These are phyloP conservation scores for Amphiprion ocellaris DNA, from an alignment of 2,113 vertebrate species.

Conservation along the genomic window DNA sequence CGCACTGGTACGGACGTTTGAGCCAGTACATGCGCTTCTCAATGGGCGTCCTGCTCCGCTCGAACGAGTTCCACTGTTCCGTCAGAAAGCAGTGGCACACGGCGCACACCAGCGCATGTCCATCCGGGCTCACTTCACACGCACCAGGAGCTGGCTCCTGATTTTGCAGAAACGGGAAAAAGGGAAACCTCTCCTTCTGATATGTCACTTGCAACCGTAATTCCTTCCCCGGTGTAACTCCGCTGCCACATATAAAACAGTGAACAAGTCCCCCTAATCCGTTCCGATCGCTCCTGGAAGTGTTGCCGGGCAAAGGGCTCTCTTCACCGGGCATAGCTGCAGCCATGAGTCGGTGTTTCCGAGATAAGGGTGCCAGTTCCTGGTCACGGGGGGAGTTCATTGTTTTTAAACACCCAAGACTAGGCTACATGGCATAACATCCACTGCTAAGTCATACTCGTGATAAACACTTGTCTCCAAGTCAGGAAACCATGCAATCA, in stretches of 20 bases:
- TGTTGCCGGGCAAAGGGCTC: slow-evolving; percentile 75
- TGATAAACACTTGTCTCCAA: slow-evolving; percentile 36
- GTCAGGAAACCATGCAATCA: slow-evolving; percentile 56
- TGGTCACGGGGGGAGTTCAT: slow-evolving; percentile 82
- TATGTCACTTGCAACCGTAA: slow-evolving; percentile 87
- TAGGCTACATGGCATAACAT: slow-evolving; percentile 66
- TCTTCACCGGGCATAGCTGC: slow-evolving; percentile 83
- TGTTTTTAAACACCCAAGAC: slow-evolving; percentile 55
- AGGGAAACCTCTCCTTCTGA: slow-evolving; percentile 85
- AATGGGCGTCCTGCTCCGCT: slow-evolving; percentile 92
- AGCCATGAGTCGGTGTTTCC: slow-evolving; percentile 94
- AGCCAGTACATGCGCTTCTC: slow-evolving; percentile 99
- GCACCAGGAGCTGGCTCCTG: slow-evolving; percentile 97
- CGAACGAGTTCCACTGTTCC: slow-evolving; percentile 97
- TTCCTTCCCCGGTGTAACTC: slow-evolving; percentile 90
- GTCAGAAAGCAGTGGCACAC: slow-evolving; percentile 95
- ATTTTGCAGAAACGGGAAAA: slow-evolving; percentile 94
- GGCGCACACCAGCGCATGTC: slow-evolving; percentile 91
- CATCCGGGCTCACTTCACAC: slow-evolving; percentile 87
- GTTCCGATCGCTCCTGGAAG: slow-evolving; percentile 80
- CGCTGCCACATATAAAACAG: slow-evolving; percentile 94
- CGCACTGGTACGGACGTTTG: slow-evolving; percentile 94
- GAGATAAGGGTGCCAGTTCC: slow-evolving; percentile 85
- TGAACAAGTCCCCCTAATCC: slow-evolving; percentile 83
- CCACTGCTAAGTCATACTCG: slow-evolving; percentile 61